phyloP scores from a whole-genome alignment of 2,113 vertebrate genomes.

The Pristiophorus japonicus region DNA sequence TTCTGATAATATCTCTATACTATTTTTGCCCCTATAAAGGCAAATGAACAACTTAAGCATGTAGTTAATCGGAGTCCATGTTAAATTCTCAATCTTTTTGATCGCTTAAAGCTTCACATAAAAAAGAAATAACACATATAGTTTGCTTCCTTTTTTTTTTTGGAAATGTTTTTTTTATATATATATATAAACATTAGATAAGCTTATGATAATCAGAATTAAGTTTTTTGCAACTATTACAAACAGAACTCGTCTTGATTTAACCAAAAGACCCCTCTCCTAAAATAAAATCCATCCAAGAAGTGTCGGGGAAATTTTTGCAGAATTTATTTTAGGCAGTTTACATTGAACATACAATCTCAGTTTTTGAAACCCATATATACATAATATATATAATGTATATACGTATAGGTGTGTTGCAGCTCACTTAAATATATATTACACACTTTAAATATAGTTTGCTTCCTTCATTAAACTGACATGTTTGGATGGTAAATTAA shows the following conservation, averaged over 20 bases:
- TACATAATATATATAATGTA: no score
- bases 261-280: background rate
- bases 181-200: background rate
- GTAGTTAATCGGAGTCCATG: no score
- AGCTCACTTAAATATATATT: background rate
- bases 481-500: background rate
- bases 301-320: background rate
- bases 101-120: no score
- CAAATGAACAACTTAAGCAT: no score
- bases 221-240: background rate
- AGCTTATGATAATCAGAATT: background rate
- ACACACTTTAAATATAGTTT: background rate
- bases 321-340: constrained; percentile 19
- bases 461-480: no score
- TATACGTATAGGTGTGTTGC: background rate
- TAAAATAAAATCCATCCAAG: background rate
- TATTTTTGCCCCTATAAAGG: no score
- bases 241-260: background rate
- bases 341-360: background rate
- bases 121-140: no score
- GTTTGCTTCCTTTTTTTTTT: background rate
- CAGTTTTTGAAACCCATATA: constrained; percentile 7
- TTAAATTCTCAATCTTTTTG: no score
- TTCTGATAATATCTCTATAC: no score
- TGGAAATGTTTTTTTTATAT: background rate